Evolutionary conservation across 2,888 invertebrate genomes (phyloP).

Genomic region (Yponomeuta evonymella): DNA sequence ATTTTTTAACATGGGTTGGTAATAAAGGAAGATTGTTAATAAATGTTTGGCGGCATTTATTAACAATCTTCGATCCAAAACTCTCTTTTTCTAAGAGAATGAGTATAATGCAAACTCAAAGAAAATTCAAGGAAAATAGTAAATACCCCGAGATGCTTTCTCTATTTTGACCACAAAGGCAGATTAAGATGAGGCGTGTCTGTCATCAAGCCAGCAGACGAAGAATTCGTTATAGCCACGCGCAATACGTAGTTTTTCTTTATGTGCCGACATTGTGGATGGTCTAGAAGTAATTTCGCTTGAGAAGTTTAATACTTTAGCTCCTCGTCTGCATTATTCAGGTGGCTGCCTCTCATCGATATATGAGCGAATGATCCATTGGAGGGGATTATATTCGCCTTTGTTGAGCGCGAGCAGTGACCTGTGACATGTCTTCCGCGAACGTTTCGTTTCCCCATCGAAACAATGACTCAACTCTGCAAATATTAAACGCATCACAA

Average conservation of each 20-base stretch:
- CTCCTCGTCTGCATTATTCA: constrained; percentile 8
- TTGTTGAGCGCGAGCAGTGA: constrained; percentile 23
- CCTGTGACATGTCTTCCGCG: constrained; percentile 39
- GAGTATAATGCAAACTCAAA: no score
- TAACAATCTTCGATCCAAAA: no score
- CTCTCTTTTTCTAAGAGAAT: no score
- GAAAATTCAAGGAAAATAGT: not conserved
- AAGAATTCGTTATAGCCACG: constrained; percentile 6
- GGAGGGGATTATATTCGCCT: constrained; percentile 24
- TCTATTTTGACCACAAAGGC: constrained; percentile 1
- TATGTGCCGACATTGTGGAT: not conserved
- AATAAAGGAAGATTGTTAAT: no score
- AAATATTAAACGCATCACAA: constrained; percentile 57
- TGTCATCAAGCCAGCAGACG: not conserved
- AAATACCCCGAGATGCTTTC: not conserved
- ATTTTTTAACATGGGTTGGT: no score
- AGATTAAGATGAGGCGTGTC: not conserved
- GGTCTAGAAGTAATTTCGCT: constrained; percentile 8
- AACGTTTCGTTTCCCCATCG: constrained; percentile 41
- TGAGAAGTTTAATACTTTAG: constrained; percentile 1
- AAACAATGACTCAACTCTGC: constrained; percentile 52
- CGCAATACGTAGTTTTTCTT: constrained; percentile 1
- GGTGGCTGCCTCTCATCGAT: constrained; percentile 9
- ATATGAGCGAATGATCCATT: constrained; percentile 9
- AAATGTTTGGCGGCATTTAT: no score